Evolutionary conservation across 2,797 vertebrate species (phyloP).

Genomic region (Gymnocypris eckloni): DNA sequence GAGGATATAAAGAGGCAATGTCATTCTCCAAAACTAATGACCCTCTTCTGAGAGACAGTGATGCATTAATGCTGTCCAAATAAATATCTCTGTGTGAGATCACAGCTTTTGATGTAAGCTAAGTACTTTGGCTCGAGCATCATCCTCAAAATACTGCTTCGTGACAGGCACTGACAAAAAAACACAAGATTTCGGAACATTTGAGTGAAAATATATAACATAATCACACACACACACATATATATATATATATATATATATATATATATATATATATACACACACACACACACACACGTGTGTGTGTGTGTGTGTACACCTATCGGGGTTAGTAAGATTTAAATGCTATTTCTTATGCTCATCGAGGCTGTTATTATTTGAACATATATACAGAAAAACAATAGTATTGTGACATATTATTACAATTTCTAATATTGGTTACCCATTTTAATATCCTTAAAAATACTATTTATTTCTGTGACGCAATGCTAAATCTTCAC

Average conservation of each 20-base stretch:
- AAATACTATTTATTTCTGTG: not conserved
- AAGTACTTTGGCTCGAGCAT: constrained; percentile 9
- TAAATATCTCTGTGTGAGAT: constrained; percentile 72
- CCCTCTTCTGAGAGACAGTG: constrained; percentile 56
- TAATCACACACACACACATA: not conserved
- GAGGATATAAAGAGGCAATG: constrained; percentile 5
- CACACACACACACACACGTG: no score
- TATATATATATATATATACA: no score
- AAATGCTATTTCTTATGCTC: not conserved
- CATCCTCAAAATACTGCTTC: not conserved
- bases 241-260: no score
- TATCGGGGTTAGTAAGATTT: no score
- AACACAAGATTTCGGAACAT: not conserved
- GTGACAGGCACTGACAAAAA: not conserved
- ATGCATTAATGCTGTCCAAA: constrained; percentile 71
- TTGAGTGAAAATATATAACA: not conserved
- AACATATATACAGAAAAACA: not conserved
- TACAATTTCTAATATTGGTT: not conserved
- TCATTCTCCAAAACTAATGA: constrained; percentile 21
- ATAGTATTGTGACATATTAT: not conserved
- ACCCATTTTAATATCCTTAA: not conserved
- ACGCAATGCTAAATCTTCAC: not conserved
- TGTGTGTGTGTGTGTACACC: no score
- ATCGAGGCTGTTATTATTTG: not conserved
- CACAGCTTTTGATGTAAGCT: constrained; percentile 39